phyloP scores from a whole-genome alignment of 2,888 invertebrate genomes.

The Ecliptopera silaceata region DNA sequence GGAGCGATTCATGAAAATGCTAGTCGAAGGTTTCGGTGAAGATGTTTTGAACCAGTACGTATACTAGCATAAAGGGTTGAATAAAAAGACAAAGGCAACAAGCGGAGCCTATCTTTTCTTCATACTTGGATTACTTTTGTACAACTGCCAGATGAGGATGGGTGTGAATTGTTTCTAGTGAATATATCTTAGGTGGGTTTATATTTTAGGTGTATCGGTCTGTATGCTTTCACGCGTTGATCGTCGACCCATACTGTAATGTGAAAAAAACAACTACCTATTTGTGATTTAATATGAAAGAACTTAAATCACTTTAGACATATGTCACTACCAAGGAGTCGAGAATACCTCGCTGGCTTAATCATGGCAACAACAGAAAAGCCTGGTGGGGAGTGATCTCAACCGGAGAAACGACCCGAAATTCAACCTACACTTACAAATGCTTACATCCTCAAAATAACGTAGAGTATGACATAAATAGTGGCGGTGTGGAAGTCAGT shows the following conservation, averaged over 20 bases:
- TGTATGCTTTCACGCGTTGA: too few relatives aligned
- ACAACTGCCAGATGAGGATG: conserved; percentile 27
- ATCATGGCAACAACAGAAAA: conserved; percentile 42
- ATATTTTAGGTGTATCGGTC: too few relatives aligned
- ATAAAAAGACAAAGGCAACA: conserved; percentile 40
- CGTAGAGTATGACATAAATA: conserved; percentile 81
- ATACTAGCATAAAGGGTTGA: conserved; percentile 51
- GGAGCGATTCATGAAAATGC: conserved; percentile 72
- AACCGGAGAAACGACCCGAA: conserved; percentile 52
- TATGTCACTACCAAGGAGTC: too few relatives aligned
- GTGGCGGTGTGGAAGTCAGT: conserved; percentile 80
- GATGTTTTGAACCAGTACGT: conserved; percentile 57
- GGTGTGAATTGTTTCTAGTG: conserved; percentile 14
- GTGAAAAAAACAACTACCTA: too few relatives aligned
- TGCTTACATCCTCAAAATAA: conserved; percentile 75
- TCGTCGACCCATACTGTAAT: too few relatives aligned
- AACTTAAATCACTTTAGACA: too few relatives aligned
- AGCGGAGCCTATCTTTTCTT: conserved; percentile 41
- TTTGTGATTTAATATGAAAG: too few relatives aligned
- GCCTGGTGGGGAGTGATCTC: conserved; percentile 62
- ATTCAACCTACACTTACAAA: conserved; percentile 70
- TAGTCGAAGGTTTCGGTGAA: conserved; percentile 60
- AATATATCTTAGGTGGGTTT: conserved; percentile 5
- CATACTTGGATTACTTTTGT: conserved; percentile 41
- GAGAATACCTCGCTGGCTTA: background rate